Evolutionary conservation across 2,113 vertebrate genomes (phyloP).

Genomic region (Coreoperca whiteheadi): DNA sequence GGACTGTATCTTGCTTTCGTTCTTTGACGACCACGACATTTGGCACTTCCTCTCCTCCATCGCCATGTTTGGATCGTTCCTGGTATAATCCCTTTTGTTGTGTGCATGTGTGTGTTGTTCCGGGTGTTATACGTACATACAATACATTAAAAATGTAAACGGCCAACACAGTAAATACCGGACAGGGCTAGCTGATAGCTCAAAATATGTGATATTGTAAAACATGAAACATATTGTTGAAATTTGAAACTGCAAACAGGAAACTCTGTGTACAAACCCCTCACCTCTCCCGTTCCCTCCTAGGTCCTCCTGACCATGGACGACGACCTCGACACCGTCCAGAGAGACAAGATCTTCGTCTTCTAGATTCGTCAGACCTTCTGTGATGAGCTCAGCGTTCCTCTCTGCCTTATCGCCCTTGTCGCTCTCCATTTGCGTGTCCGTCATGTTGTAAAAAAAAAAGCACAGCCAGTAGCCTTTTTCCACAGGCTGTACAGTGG

Average conservation of each 20-base stretch:
- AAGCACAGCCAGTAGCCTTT: slow-evolving; percentile 66
- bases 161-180: background rate
- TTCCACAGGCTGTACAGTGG: background rate
- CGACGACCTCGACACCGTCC: slow-evolving; percentile 92
- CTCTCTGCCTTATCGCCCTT: slow-evolving; percentile 70
- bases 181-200: background rate
- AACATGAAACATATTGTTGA: background rate
- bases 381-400: slow-evolving; percentile 45
- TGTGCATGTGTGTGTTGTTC: background rate
- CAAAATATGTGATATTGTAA: background rate
- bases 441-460: slow-evolving; percentile 22
- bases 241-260: background rate
- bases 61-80: slow-evolving; percentile 98
- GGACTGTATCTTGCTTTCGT: slow-evolving; percentile 93
- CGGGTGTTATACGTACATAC: too few species aligned
- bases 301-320: slow-evolving; percentile 97
- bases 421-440: slow-evolving; percentile 19
- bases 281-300: background rate
- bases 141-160: too few species aligned
- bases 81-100: slow-evolving; percentile 82
- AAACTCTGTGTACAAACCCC: background rate
- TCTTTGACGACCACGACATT: slow-evolving; percentile 98
- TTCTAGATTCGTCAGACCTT: slow-evolving; percentile 79
- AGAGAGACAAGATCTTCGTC: slow-evolving; percentile 97
- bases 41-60: slow-evolving; percentile 99